Conservation (phyloP, 1,140 invertebrate genomes). For the Leguminivora glycinivorella region DNA sequence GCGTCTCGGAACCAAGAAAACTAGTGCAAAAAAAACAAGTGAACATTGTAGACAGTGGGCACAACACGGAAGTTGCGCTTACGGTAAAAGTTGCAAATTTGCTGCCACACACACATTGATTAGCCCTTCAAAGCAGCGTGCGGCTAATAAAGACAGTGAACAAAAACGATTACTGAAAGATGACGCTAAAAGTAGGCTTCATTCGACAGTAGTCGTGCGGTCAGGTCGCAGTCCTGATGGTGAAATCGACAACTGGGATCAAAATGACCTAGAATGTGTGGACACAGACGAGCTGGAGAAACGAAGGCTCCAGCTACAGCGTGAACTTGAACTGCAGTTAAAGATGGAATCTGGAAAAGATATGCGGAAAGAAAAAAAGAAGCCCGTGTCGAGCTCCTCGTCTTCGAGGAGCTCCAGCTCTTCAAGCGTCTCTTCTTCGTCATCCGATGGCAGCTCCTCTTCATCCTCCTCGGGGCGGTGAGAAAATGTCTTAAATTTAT, state of each 20-base stretch:
- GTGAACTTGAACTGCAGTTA: conserved; percentile 88
- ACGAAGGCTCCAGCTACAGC: conserved; percentile 86
- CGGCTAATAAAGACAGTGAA: conserved; percentile 84
- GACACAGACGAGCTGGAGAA: conserved; percentile 90
- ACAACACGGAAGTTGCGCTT: conserved; percentile 86
- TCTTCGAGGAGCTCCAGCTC: conserved; percentile 83
- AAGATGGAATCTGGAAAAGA: conserved; percentile 81
- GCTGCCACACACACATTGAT: conserved; percentile 85
- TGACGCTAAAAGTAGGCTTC: conserved; percentile 82
- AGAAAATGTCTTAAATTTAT: background rate
- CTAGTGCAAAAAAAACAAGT: conserved; percentile 76
- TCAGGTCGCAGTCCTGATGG: conserved; percentile 82
- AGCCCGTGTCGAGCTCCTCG: conserved; percentile 83
- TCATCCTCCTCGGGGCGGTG: conserved; percentile 80
- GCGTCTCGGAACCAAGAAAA: conserved; percentile 87
- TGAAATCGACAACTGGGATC: conserved; percentile 87
- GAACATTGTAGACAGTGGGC: conserved; percentile 88
- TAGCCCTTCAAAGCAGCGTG: conserved; percentile 85
- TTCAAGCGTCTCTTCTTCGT: conserved; percentile 81
- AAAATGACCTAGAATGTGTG: conserved; percentile 89
- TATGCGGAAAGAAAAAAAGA: conserved; percentile 83
- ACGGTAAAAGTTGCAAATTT: conserved; percentile 88
- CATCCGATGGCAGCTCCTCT: conserved; percentile 81
- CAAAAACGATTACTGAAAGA: conserved; percentile 81
- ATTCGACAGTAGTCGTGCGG: conserved; percentile 83